Conservation (phyloP, 1,140 invertebrate genomes). For the Cataglyphis hispanica region DNA sequence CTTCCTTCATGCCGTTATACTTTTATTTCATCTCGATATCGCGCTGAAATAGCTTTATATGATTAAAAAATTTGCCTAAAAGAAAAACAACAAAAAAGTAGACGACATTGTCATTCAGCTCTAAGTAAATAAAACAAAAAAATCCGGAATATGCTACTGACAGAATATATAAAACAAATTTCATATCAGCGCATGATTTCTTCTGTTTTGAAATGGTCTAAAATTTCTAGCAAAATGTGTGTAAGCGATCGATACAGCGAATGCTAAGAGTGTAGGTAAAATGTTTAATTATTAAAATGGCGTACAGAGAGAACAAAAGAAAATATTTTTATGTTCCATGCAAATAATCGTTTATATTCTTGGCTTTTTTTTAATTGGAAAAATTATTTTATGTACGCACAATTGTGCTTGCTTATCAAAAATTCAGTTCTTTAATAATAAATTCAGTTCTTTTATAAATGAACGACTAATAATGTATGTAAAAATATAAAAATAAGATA, state of each 20-base stretch:
- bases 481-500: not conserved
- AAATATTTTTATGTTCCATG: conserved; percentile 15
- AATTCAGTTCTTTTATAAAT: not conserved
- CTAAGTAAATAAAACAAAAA: conserved; percentile 34
- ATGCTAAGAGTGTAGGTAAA: not conserved
- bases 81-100: conserved; percentile 8
- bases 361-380: not conserved
- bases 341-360: conserved; percentile 14
- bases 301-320: not conserved
- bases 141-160: conserved; percentile 1
- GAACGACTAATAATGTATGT: not conserved
- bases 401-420: conserved; percentile 21
- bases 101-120: not conserved
- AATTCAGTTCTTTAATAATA: not conserved
- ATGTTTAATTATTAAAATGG: conserved; percentile 37
- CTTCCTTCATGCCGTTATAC: not conserved
- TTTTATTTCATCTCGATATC: not conserved
- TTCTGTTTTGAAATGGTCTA: conserved; percentile 1
- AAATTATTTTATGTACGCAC: not conserved
- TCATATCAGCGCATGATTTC: not conserved
- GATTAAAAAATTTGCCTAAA: conserved; percentile 14
- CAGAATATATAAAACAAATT: conserved; percentile 31
- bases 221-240: conserved; percentile 23
- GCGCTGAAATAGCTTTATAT: conserved; percentile 4
- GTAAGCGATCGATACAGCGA: not conserved